Conservation (phyloP, 2,888 invertebrate genomes). For the Pseudococcus longispinus region DNA sequence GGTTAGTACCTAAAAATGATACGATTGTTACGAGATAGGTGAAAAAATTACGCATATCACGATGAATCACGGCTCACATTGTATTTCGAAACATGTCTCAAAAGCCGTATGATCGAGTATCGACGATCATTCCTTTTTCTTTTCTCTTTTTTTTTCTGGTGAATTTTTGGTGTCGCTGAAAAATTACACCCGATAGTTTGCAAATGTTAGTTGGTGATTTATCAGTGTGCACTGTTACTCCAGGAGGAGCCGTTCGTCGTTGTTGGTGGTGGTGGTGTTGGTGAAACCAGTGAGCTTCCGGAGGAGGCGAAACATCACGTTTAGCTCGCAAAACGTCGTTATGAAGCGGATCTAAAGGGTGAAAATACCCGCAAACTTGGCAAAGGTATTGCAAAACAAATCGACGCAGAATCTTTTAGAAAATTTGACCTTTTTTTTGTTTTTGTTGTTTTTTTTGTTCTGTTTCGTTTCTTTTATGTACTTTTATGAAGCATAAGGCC, state of each 20-base stretch:
- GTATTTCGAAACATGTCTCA: not conserved
- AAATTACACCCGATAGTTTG: not conserved
- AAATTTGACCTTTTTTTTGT: not conserved
- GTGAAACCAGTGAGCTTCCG: not conserved
- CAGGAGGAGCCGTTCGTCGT: not conserved
- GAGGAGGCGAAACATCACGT: not conserved
- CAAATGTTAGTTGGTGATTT: not conserved
- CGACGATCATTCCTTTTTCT: not conserved
- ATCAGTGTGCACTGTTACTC: not conserved
- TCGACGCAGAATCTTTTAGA: not conserved
- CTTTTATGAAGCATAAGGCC: too few species aligned
- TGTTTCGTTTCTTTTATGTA: not conserved
- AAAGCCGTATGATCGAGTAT: not conserved
- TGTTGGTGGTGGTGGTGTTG: not conserved
- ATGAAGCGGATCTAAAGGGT: constrained; percentile 11
- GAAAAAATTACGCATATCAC: not conserved
- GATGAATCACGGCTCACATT: not conserved
- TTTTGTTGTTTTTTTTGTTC: not conserved
- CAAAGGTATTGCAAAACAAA: constrained; percentile 21
- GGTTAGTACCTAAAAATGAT: not conserved
- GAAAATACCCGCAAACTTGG: constrained; percentile 13
- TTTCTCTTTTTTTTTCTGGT: not conserved
- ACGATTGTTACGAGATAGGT: not conserved
- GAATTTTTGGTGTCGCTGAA: not conserved
- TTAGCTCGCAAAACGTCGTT: not conserved